Evolutionary conservation across 2,113 vertebrate genomes (phyloP), one percentile per base, ranked within the genome.

Genomic region (Papio anubis): DNA sequence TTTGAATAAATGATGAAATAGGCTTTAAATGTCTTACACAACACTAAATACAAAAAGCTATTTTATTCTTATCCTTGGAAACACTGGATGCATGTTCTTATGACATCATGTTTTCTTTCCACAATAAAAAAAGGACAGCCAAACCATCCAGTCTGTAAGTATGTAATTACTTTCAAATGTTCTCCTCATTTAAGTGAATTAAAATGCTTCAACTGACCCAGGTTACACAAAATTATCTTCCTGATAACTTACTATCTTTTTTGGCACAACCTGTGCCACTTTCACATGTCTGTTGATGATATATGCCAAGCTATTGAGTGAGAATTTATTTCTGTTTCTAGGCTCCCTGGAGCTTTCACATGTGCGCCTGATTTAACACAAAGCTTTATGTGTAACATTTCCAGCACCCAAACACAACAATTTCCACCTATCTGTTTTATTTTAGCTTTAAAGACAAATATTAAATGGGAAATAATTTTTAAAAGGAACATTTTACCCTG

Each of bases 1-100:
- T 82, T 88, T 95, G 45, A 96, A 72, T 94, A 90, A 90, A 82
- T 82, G 55, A 93, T 92, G 25, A 97, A 94, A 94, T 59, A 73
- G 45, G 38, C 8, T 88, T 90, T 25, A 78, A 85, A 32, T 40
- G 50, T 88, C 85, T 81, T 89, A 88, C 12, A 90, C 25, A 93
- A 32, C 27, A 13, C 2, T 88, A 90, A 88, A 35, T 66, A 76
- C 13, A 61, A 59, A 85, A 97, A 79, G 27, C 5, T 70, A 27
- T 48, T 96, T 94, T 75, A 61, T 78, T 93, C 25, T 82, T 52
- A 61, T 68, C 32, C 16, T 95, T 59, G 90, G 70, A 90, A 18
- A 43, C 43, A 11, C 16, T 68, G 18, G 13, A 43, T 88, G 1
- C 13, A 52, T 79, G 23, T 89, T 92, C 61, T 92, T 73, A 72